phyloP scores from a whole-genome alignment of 1,140 invertebrate species.

The Stegodyphus mimosarum region DNA sequence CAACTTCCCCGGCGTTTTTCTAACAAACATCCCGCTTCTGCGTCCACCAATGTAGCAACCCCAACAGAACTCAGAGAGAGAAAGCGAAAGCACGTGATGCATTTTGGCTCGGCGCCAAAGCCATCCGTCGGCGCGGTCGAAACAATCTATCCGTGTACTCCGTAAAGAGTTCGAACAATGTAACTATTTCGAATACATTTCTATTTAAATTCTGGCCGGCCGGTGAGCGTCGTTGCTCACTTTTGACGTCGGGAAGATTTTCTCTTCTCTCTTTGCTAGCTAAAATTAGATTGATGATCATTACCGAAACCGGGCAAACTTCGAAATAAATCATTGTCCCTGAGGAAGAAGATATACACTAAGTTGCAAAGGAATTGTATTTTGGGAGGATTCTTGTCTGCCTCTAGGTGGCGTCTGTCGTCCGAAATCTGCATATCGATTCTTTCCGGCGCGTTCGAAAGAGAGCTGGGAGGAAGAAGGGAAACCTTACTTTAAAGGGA shows the following conservation, averaged over 20 bases:
- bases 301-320: constrained; percentile 18
- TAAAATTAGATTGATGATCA: constrained; percentile 49
- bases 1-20: too few species aligned
- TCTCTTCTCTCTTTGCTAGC: not conserved
- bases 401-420: constrained; percentile 26
- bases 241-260: not conserved
- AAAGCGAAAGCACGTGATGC: not conserved
- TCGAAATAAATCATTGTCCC: constrained; percentile 19
- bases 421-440: constrained; percentile 45
- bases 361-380: not conserved
- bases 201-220: not conserved
- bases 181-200: not conserved
- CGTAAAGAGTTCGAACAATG: not conserved
- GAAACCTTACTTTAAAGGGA: not conserved
- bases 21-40: too few species aligned
- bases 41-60: too few species aligned
- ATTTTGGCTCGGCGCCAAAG: not conserved
- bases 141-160: not conserved
- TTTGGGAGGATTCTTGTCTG: not conserved
- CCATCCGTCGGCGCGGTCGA: not conserved
- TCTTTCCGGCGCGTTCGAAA: not conserved
- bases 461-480: not conserved
- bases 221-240: too few species aligned
- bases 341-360: constrained; percentile 12
- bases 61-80: too few species aligned